Evolutionary conservation across 1,140 invertebrate genomes (phyloP).

Genomic region (Eupristina koningsbergeri): DNA sequence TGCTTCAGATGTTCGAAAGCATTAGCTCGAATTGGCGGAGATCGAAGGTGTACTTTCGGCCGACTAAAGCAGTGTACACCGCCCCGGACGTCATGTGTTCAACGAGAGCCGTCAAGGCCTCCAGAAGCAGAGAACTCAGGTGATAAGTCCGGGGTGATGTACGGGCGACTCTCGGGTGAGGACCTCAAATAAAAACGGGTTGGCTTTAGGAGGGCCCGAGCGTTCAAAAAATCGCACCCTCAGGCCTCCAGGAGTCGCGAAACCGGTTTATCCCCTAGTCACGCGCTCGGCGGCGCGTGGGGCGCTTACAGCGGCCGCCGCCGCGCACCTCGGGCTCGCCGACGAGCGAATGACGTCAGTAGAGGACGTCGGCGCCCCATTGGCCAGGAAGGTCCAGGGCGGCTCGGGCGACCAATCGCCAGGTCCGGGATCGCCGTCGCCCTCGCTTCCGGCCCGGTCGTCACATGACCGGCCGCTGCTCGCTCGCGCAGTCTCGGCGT

Average conservation of each 20-base stretch:
- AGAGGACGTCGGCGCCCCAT: neutral
- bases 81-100: conserved; percentile 53
- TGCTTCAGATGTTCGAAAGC: too few species aligned
- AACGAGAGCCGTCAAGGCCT: conserved; percentile 4
- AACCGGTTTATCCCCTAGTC: neutral
- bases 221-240: neutral
- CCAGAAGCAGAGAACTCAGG: neutral
- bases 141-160: neutral
- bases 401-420: conserved; percentile 7
- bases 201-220: too few species aligned
- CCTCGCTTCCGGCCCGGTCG: conserved; percentile 50
- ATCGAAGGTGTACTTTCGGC: neutral
- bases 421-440: conserved; percentile 1
- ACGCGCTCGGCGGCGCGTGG: neutral
- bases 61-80: conserved; percentile 40
- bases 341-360: neutral
- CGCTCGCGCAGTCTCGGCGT: conserved; percentile 69
- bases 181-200: neutral
- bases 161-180: neutral
- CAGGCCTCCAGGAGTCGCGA: too few species aligned
- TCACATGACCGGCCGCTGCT: conserved; percentile 83
- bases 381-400: neutral
- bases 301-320: too few species aligned
- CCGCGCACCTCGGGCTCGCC: neutral
- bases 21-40: too few species aligned